Conservation (phyloP, 2,888 invertebrate species). For the Nephrotoma guestfalica region DNA sequence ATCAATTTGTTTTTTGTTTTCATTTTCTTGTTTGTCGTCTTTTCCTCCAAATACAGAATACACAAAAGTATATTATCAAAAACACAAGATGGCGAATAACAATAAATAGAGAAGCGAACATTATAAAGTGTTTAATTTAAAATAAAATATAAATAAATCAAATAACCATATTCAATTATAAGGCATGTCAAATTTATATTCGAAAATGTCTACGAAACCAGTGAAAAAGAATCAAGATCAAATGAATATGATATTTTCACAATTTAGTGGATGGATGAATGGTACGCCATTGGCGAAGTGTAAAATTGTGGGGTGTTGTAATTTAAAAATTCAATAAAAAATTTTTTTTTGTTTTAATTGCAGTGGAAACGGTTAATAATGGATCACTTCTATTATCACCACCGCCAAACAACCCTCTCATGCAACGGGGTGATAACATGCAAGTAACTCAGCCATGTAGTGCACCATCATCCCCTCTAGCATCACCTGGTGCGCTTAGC, state of each 20-base stretch:
- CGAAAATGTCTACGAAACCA: conserved; percentile 59
- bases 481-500: conserved; percentile 42
- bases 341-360: conserved; percentile 9
- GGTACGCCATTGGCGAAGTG: conserved; percentile 40
- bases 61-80: background rate
- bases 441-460: conserved; percentile 71
- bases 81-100: background rate
- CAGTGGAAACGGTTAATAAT: conserved; percentile 47
- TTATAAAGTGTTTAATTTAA: background rate
- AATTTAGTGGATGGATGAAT: conserved; percentile 76
- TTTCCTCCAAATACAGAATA: background rate
- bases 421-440: conserved; percentile 34
- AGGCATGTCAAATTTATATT: conserved; percentile 58
- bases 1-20: background rate
- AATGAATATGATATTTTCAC: conserved; percentile 54
- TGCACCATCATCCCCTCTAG: conserved; percentile 64
- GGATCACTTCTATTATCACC: conserved; percentile 59
- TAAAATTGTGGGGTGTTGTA: background rate
- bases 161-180: background rate
- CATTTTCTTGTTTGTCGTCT: background rate
- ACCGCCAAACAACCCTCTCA: conserved; percentile 48
- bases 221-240: conserved; percentile 57
- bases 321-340: background rate
- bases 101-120: background rate
- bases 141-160: background rate